Conservation (phyloP, 2,888 invertebrate species). For the Epinotia brunnichana region DNA sequence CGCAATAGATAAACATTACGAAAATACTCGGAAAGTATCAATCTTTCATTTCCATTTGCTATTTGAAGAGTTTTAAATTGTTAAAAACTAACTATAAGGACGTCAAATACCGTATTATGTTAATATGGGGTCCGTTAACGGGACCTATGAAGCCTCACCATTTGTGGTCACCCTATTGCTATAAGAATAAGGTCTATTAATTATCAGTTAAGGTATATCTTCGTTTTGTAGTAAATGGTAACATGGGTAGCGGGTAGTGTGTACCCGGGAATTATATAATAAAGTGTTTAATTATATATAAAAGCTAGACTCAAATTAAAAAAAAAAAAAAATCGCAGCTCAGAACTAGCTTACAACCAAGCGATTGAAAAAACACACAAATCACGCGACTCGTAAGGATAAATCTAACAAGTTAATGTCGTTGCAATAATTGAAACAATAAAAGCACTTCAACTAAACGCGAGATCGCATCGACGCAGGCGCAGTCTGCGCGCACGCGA, state of each 20-base stretch:
- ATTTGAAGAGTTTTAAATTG: too few relatives aligned
- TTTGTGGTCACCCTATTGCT: neutral
- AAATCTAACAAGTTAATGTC: conserved; percentile 30
- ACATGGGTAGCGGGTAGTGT: neutral
- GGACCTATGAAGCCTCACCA: neutral
- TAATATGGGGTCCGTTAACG: conserved; percentile 19
- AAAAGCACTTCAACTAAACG: conserved; percentile 33
- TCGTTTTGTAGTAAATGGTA: neutral
- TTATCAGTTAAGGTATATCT: neutral
- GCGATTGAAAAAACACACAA: neutral
- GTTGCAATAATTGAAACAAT: conserved; percentile 35
- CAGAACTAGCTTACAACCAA: too few relatives aligned
- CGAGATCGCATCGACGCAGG: conserved; percentile 18
- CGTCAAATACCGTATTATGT: too few relatives aligned
- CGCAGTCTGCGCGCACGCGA: conserved; percentile 18
- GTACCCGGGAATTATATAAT: too few relatives aligned
- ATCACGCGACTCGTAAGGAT: neutral
- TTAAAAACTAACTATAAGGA: too few relatives aligned
- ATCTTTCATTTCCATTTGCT: too few relatives aligned
- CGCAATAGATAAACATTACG: too few relatives aligned
- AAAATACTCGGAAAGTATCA: too few relatives aligned
- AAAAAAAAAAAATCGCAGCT: too few relatives aligned
- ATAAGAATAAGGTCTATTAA: neutral
- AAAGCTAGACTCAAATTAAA: too few relatives aligned
- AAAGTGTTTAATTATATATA: too few relatives aligned